phyloP scores from a whole-genome alignment of 2,888 invertebrate genomes.

The Hedychridium roseum region DNA sequence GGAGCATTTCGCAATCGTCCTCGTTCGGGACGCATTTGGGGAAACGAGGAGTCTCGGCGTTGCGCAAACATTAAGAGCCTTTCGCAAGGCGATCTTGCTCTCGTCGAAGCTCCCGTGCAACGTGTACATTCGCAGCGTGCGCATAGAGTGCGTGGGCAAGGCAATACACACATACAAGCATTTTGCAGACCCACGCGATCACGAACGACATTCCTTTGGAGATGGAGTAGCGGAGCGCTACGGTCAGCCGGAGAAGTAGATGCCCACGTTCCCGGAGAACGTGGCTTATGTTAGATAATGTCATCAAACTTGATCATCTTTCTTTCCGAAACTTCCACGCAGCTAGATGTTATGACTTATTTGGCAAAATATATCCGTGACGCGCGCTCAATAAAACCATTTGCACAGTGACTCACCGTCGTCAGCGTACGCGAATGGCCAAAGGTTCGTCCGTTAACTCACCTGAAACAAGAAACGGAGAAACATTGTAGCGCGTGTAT shows the following conservation, averaged over 20 bases:
- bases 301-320: no score
- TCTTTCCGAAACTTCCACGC: no score
- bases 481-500: neutral
- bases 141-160: conserved; percentile 32
- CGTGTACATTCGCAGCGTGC: neutral
- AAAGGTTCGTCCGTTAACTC: no score
- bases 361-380: no score
- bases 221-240: conserved; percentile 31
- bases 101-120: neutral
- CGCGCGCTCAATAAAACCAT: no score
- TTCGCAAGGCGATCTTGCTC: conserved; percentile 24
- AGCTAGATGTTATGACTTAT: no score
- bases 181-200: conserved; percentile 38
- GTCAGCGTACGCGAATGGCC: no score
- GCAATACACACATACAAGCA: conserved; percentile 35
- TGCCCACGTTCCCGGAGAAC: conserved; percentile 46
- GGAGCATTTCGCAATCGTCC: conserved; percentile 18
- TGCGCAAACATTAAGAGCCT: conserved; percentile 26
- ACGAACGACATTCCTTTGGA: conserved; percentile 44
- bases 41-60: conserved; percentile 22
- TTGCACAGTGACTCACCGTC: no score
- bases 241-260: conserved; percentile 41
- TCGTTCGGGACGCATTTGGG: conserved; percentile 22
- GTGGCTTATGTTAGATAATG: no score
- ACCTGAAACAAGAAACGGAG: neutral